Evolutionary conservation across 2,113 vertebrate species (phyloP), one percentile per base, ranked within the genome.

Genomic region (Spea bombifrons): DNA sequence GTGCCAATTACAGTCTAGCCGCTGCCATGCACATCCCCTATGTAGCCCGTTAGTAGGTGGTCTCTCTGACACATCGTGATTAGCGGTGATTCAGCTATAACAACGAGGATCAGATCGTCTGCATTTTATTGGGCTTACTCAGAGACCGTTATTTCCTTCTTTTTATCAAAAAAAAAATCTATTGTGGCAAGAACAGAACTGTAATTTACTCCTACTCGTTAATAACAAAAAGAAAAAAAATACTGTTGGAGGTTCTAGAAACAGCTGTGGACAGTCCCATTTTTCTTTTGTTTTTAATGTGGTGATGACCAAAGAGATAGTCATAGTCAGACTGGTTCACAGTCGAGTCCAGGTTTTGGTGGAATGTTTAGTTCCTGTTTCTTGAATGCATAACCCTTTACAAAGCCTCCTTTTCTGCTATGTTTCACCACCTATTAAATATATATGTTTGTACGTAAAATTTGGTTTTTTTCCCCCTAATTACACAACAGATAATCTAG

Each of bases 331-430:
- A 44, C 64, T 71, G 66, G 49, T 76, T 68, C 68, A 83, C 17
- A 17, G 71, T 75, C 81, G 80, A 76, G 50, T 64, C 77, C 69
- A 59, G 69, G 78, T 84, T 84, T 81, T 81, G 69, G 72, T 59
- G 44, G 59, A 12, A 4, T 64, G 5, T 16, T 64, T 13, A 5
- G 3, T 64, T 64, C n/a, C 61, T 64, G 15, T 7, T 16, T 7
- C 13, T 64, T 16, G 61, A 5, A 16, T 64, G 61, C 17, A 30
- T 30, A 30, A 30, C 30, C 30, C 30, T 2, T 30, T 30, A 30
- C 30, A 30, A 30, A 30, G 30, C 30, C 30, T 1, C 30, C 30
- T 30, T 30, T 30, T 30, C 30, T 30, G 30, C 30, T 30, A 30
- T 30, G 30, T 30, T 30, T 30, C 30, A 30, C 30, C 2, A 30